phyloP scores from a whole-genome alignment of 2,113 vertebrate genomes.

The Ia io region DNA sequence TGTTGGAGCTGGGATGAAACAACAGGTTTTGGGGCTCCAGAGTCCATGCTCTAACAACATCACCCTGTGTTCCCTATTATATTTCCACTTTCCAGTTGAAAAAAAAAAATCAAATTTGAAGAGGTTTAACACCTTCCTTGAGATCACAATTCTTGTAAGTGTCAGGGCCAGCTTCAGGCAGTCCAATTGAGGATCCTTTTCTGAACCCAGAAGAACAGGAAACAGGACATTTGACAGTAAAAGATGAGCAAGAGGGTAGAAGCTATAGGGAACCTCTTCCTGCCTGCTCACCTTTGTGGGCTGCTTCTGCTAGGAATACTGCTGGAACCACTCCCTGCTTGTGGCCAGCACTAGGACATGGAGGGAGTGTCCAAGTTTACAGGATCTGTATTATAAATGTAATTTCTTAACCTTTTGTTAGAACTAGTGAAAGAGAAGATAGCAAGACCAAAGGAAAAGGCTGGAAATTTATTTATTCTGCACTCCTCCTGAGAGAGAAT shows the following conservation, averaged over 20 bases:
- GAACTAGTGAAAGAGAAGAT: background rate
- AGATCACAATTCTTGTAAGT: background rate
- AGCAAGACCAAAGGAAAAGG: background rate
- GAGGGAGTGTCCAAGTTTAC: background rate
- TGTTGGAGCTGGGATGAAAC: background rate
- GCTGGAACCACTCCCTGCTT: background rate
- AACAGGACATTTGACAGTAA: background rate
- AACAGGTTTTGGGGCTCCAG: background rate
- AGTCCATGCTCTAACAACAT: background rate
- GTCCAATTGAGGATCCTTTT: background rate
- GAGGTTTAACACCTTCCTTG: background rate
- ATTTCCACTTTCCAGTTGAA: background rate
- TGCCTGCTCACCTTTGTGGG: background rate
- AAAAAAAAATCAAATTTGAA: background rate
- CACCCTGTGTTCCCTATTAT: background rate
- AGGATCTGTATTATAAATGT: background rate
- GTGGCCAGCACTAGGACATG: background rate
- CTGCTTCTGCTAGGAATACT: background rate
- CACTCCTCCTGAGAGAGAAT: background rate
- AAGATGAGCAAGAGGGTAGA: background rate
- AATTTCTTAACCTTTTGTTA: background rate
- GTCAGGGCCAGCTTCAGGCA: background rate
- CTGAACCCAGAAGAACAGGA: background rate
- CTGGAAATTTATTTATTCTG: background rate
- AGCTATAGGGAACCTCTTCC: background rate